A percentile compares a stretch with the other conserved stretches of the same genome.
Conservation (phyloP, 2,888 invertebrate genomes). For the Erebia palarica region DNA sequence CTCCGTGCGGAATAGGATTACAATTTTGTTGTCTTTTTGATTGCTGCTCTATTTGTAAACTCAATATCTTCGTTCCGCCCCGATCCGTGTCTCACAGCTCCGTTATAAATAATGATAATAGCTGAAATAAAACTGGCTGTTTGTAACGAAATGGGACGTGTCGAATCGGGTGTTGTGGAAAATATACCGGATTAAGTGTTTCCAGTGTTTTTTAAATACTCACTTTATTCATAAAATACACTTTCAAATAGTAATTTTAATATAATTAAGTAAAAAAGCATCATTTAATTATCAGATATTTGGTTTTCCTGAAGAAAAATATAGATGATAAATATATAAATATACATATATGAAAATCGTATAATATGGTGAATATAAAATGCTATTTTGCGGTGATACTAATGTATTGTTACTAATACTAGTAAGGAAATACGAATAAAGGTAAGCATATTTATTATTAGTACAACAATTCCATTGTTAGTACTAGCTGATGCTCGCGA, state of each 20-base stretch:
- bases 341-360: too few relatives aligned
- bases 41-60: background rate
- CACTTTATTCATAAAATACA: slow-evolving; percentile 10
- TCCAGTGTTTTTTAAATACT: slow-evolving; percentile 12
- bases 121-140: slow-evolving; percentile 57
- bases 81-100: slow-evolving; percentile 22
- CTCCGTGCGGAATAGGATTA: too few relatives aligned
- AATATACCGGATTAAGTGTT: slow-evolving; percentile 34
- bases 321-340: background rate
- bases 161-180: slow-evolving; percentile 36
- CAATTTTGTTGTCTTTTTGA: background rate
- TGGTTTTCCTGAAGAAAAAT: background rate
- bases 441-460: too few relatives aligned
- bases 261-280: slow-evolving; percentile 15
- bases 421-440: too few relatives aligned
- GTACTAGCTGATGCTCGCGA: too few relatives aligned
- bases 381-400: too few relatives aligned
- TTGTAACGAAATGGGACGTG: slow-evolving; percentile 41
- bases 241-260: background rate
- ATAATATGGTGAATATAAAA: too few relatives aligned
- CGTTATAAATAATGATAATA: slow-evolving; percentile 64
- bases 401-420: too few relatives aligned
- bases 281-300: background rate
- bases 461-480: too few relatives aligned
- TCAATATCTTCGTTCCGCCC: slow-evolving; percentile 1